Base-by-base conservation (phyloP, 2,797 vertebrate genomes). In the Artibeus lituratus region DNA sequence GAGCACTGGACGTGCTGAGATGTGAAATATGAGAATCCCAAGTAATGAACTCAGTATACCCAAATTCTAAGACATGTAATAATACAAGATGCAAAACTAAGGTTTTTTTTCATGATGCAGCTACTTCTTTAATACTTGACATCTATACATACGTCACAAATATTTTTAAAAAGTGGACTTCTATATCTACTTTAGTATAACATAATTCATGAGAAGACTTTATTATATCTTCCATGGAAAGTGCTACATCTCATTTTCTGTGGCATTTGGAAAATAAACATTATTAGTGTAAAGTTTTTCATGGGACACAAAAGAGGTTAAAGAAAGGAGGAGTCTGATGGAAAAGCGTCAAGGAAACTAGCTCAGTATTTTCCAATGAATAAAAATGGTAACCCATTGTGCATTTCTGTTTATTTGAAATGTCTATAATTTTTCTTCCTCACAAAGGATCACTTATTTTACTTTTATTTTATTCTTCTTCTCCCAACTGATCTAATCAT, bases 381-480 rank as follows among this genome's bases (percentile, higher is more conserved):
- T n/a, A 6, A 29, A 94, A 90, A 90, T 59, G 82, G 6, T 82
- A 53, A 26, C 55, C 19, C 67, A 70, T 81, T 49, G 44, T 59
- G 32, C 67, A 18, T 86, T 65, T 92, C 88, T 96, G 37, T 57
- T 6, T 19, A 32, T 74, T 96, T 94, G 32, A 81, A 44, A 91
- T 53, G 74, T 97, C 84, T 87, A 15, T 87, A 94, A 42, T 51
- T 97, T 94, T 62, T 21, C 81, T 0, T 37, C 14, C 82, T 97
- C 95, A 76, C 86, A 77, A 51, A 57, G 91, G 73, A 26, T 78
- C 86, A 1, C 53, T 73, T 87, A 9, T 88, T 96, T 97, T 95
- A 42, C 93, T 94, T 51, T 55, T 95, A 42, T 95, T 94, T 51
- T 55, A 51, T 78, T 78, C 44, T 96, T 95, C 93, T 44, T 51